A percentile compares a stretch with the other conserved stretches of the same genome.
Conservation (phyloP, 2,888 invertebrate species). For the Gastrophysa polygoni region DNA sequence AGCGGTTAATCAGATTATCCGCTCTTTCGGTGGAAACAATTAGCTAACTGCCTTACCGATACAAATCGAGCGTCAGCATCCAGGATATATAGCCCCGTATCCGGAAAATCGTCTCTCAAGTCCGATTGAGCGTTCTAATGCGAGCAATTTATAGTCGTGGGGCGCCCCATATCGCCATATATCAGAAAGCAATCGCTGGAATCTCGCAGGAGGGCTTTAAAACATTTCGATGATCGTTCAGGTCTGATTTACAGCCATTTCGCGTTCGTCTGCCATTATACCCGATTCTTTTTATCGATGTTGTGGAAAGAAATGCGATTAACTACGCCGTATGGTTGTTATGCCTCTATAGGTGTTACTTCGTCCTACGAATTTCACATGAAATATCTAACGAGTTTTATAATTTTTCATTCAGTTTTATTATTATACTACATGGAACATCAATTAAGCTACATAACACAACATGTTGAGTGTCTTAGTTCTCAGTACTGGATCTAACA, state of each 20-base stretch:
- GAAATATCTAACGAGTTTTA: too few species aligned
- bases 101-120: constrained; percentile 45
- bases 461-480: too few species aligned
- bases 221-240: constrained; percentile 56
- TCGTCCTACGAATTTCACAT: too few species aligned
- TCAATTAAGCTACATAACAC: too few species aligned
- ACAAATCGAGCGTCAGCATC: neutral
- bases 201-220: constrained; percentile 58
- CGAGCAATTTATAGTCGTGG: constrained; percentile 58
- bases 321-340: neutral
- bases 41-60: constrained; percentile 14
- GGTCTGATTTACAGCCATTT: constrained; percentile 55
- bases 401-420: too few species aligned
- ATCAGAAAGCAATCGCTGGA: constrained; percentile 58
- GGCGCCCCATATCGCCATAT: constrained; percentile 57
- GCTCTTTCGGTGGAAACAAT: neutral
- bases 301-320: constrained; percentile 14
- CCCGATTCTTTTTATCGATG: constrained; percentile 33
- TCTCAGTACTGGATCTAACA: too few species aligned
- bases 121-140: constrained; percentile 54
- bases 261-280: constrained; percentile 45
- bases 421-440: too few species aligned
- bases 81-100: constrained; percentile 1
- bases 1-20: neutral
- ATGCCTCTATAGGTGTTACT: too few species aligned